Evolutionary conservation across 1,140 invertebrate species (phyloP).

Genomic region (Eurytemora carolleeae): DNA sequence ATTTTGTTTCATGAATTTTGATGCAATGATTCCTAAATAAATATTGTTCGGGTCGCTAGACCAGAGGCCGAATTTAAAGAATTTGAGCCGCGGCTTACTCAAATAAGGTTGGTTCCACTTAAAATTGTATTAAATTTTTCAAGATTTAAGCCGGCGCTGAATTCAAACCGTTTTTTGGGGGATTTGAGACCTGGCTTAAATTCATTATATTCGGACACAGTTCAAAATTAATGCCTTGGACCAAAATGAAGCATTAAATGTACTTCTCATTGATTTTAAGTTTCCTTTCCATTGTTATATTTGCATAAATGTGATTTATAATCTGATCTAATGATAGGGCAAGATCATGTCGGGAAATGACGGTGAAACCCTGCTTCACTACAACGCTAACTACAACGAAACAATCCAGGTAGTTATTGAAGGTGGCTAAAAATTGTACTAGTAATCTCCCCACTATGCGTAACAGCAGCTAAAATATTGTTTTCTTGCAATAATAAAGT

Average conservation of each 20-base stretch:
- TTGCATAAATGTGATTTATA: background rate
- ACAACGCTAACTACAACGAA: background rate
- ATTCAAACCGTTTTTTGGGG: no score
- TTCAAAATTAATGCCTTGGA: background rate
- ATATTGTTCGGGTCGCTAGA: no score
- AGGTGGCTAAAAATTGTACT: background rate
- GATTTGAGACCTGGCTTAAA: no score
- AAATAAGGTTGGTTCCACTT: no score
- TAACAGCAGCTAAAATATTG: background rate
- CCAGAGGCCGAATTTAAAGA: no score
- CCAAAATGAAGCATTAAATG: background rate
- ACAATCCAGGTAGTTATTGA: background rate
- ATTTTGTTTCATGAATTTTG: no score
- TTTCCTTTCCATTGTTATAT: background rate
- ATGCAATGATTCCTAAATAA: no score
- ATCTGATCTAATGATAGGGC: background rate
- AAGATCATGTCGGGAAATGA: background rate
- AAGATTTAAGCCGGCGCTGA: no score
- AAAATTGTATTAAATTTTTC: no score
- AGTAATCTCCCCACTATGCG: background rate
- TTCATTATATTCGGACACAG: no score
- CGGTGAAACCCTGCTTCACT: background rate
- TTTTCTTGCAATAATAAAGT: background rate
- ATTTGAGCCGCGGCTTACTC: no score
- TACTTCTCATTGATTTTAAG: background rate